phyloP scores from a whole-genome alignment of 2,888 invertebrate species.

The Drosophila recens region DNA sequence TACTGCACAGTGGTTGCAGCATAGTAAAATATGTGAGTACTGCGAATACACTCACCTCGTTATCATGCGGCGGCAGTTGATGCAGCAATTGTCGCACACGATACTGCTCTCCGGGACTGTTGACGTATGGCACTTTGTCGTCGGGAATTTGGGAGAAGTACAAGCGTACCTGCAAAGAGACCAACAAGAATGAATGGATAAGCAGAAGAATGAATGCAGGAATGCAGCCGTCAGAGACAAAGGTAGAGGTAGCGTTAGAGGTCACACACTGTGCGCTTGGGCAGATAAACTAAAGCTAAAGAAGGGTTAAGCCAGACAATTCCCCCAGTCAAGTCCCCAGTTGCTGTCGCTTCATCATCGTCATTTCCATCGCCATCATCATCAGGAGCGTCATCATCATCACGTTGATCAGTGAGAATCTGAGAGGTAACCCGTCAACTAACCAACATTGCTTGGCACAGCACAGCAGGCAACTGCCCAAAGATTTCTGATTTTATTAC shows the following conservation, averaged over 20 bases:
- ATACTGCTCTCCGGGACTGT: constrained; percentile 97
- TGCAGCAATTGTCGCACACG: constrained; percentile 97
- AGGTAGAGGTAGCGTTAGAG: neutral
- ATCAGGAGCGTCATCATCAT: neutral
- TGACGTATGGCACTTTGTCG: constrained; percentile 98
- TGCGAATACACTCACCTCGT: constrained; percentile 87
- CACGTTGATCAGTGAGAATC: constrained; percentile 33
- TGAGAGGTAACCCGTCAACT: constrained; percentile 37
- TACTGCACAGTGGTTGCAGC: constrained; percentile 11
- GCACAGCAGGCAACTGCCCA: constrained; percentile 55
- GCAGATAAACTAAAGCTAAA: constrained; percentile 36
- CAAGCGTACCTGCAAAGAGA: constrained; percentile 92
- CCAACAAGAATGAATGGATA: constrained; percentile 16
- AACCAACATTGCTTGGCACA: constrained; percentile 14
- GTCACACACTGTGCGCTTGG: constrained; percentile 34
- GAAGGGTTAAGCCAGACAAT: constrained; percentile 51
- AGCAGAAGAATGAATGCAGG: constrained; percentile 28
- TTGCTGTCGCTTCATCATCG: constrained; percentile 27
- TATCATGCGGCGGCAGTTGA: constrained; percentile 99
- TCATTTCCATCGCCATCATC: constrained; percentile 10
- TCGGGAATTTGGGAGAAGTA: constrained; percentile 98
- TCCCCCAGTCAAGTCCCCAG: constrained; percentile 16
- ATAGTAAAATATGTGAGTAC: neutral
- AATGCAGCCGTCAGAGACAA: constrained; percentile 20
- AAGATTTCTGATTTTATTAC: constrained; percentile 75